These are phyloP conservation scores for Eupithecia abbreviata DNA, from an alignment of 2,888 invertebrate genomes.

Conservation along the genomic window DNA sequence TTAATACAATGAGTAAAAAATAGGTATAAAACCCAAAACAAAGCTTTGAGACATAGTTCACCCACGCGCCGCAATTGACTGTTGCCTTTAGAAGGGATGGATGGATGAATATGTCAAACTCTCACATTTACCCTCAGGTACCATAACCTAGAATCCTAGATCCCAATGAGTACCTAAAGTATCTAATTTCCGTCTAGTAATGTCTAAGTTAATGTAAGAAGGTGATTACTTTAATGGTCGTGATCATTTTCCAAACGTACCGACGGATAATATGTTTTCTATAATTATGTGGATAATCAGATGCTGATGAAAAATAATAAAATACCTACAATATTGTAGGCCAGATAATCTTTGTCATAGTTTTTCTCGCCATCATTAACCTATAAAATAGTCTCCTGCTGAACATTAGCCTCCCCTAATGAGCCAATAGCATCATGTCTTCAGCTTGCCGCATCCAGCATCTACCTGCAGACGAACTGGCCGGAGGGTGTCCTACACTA, in stretches of 20 bases:
- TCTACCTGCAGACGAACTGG: too few relatives aligned
- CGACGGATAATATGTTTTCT: neutral
- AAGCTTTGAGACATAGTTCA: neutral
- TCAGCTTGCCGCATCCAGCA: too few relatives aligned
- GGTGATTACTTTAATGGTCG: constrained; percentile 21
- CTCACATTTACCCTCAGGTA: neutral
- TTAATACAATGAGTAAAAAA: neutral
- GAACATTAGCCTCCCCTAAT: too few relatives aligned
- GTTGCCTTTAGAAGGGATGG: neutral
- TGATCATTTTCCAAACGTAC: constrained; percentile 14
- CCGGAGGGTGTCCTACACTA: too few relatives aligned
- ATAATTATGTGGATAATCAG: neutral
- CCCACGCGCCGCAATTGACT: neutral
- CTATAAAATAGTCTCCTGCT: too few relatives aligned
- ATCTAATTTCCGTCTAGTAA: constrained; percentile 21
- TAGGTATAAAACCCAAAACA: neutral
- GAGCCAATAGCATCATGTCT: too few relatives aligned
- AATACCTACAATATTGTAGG: neutral
- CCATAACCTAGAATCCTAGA: constrained; percentile 2
- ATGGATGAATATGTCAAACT: neutral
- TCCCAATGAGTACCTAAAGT: neutral
- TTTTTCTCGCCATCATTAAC: too few relatives aligned
- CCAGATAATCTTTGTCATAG: too few relatives aligned
- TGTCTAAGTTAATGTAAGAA: constrained; percentile 7
- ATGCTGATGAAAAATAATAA: neutral